Conservation (phyloP, 2,113 vertebrate species). For the Cyrtonyx montezumae region DNA sequence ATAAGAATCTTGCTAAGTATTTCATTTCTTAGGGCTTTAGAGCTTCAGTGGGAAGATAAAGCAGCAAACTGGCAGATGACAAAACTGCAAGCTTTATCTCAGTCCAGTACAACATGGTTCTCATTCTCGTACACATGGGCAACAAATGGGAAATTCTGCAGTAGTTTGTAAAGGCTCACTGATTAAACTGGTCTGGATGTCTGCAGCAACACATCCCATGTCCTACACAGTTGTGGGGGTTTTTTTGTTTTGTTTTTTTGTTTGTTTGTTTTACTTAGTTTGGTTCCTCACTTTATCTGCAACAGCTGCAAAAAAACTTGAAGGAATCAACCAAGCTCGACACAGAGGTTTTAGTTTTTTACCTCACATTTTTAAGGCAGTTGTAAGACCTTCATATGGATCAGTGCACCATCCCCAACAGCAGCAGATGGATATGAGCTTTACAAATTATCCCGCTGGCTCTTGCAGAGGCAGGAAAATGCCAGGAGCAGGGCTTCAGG, state of each 20-base stretch:
- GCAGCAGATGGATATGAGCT: background rate
- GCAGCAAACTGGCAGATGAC: background rate
- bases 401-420: background rate
- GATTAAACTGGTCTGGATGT: background rate
- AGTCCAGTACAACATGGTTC: background rate
- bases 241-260: no score
- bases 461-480: accelerated
- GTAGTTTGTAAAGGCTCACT: background rate
- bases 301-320: background rate
- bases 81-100: background rate
- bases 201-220: background rate
- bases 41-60: background rate
- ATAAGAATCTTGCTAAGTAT: background rate
- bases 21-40: background rate
- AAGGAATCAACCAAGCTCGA: background rate
- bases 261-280: background rate
- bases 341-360: accelerated
- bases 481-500: background rate
- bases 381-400: background rate
- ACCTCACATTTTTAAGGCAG: background rate
- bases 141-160: background rate
- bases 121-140: background rate
- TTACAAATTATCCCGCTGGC: background rate
- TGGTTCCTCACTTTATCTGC: background rate
- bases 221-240: no score